Percentiles rank a stretch among this genome's conserved stretches.
phyloP scores from a whole-genome alignment of 1,140 invertebrate species.

The Helicorthomorpha holstii region DNA sequence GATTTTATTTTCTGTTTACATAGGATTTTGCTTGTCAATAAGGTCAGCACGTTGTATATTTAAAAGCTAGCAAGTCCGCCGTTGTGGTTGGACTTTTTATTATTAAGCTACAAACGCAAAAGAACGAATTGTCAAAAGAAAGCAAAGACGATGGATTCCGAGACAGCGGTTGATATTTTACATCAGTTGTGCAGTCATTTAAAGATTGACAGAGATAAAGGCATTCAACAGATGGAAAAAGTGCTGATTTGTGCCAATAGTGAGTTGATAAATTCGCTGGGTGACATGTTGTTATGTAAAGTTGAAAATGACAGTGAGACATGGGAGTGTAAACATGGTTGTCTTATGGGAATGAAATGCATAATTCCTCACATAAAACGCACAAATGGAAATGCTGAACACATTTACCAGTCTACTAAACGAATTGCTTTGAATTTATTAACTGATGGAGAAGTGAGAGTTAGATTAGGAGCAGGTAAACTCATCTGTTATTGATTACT shows the following conservation, averaged over 20 bases:
- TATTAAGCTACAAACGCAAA: no score
- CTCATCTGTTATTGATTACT: neutral
- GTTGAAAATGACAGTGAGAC: slow-evolving; percentile 11
- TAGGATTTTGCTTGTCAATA: no score
- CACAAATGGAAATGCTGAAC: slow-evolving; percentile 17
- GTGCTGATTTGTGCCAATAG: slow-evolving; percentile 16
- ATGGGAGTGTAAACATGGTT: slow-evolving; percentile 27
- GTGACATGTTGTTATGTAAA: slow-evolving; percentile 9
- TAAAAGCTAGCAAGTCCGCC: no score
- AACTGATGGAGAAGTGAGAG: slow-evolving; percentile 27
- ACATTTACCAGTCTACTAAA: slow-evolving; percentile 20
- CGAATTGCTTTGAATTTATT: slow-evolving; percentile 20
- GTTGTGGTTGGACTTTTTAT: no score
- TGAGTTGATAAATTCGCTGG: slow-evolving; percentile 16
- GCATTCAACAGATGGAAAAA: slow-evolving; percentile 20
- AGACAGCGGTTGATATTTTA: slow-evolving; percentile 6
- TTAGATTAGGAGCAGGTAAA: slow-evolving; percentile 28
- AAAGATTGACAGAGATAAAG: slow-evolving; percentile 29
- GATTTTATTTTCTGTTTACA: no score
- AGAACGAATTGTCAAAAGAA: no score
- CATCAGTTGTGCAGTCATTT: slow-evolving; percentile 20
- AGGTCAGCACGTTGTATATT: no score
- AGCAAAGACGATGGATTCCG: no score
- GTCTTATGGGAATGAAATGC: slow-evolving; percentile 23
- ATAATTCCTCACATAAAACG: slow-evolving; percentile 18